Evolutionary conservation across 2,113 vertebrate genomes (phyloP), one percentile per base, ranked within the genome.

Genomic region (Myotis brandtii): DNA sequence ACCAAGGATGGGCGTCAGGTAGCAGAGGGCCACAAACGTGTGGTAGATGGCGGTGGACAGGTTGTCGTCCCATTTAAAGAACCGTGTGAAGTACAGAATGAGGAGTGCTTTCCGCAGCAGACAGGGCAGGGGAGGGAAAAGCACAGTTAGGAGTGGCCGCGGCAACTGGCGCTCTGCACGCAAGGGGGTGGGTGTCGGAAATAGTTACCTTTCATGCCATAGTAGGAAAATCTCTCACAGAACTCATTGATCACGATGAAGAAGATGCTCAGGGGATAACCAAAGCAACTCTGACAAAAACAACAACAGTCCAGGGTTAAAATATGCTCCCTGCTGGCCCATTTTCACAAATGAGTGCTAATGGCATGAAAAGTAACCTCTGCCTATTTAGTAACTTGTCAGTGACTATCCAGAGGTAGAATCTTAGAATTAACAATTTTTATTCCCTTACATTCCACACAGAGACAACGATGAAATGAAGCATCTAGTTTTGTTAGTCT

Each of bases 201-300:
- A n/a, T 86, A 92, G 20, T 98, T 98, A 99, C 99, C 99, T 98
- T 98, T 98, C 99, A 99, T 99, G 97, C 99, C 99, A 99, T 99
- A 99, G 98, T 99, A 99, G 98, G 99, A 99, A 97, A 99, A 99
- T 30, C 99, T 98, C 97, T 99, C 99, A 0, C 99, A 99, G 98
- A 99, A 99, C 97, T 99, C 99, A 97, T 99, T 99, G 96, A 99
- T 77, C 92, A 99, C 96, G 0, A 99, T 99, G 98, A 99, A 99
- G 98, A 99, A 99, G 97, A 99, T 99, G 98, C 99, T 99, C 96
- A 99, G 1, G 0, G 99, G 99, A 90, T 99, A 99, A 4, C 99
- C 99, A 76, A 96, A 98, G 94, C 96, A 98, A 43, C n/a, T 67
- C 99, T 99, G 97, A 3, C 9, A 13, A 69, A 84, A 84, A 95